Evolutionary conservation across 2,113 vertebrate genomes (phyloP), one percentile per base, ranked within the genome.

Genomic region (Hydrochoerus hydrochaeris): DNA sequence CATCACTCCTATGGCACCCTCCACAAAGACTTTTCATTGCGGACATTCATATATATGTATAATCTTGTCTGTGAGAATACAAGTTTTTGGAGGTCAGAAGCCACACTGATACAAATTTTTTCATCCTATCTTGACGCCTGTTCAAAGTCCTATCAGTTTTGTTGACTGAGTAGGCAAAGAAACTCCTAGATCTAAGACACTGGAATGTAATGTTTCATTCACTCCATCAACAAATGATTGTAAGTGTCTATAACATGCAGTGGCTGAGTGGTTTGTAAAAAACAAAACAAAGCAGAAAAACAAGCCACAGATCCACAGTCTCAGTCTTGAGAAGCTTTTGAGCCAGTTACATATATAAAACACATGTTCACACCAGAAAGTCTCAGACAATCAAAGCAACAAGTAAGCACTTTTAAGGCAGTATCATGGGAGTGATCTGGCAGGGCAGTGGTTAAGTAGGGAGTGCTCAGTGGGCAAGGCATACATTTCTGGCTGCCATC

Each of bases 141-240:
- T 1, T 0, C 92, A 69, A 97, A 95, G 82, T 17, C 20, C 38
- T 88, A n/a, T 95, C n/a, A 38, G 22, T 85, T 82, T 52, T 94
- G 13, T 77, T 84, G n/a, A 16, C 38, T 80, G 22, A 71, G 60
- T n/a, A 81, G 91, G 14, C 17, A 35, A 90, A 88, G 92, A 78
- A 93, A 90, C 73, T 58, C 62, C 84, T 90, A 92, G 30, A 94
- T 32, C 69, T 26, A 91, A 93, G 52, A 89, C 13, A 86, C 5
- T 77, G 60, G 35, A 54, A 90, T 90, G 41, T 85, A 71, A 85
- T 71, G 13, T 92, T 90, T 94, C 38, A 58, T 85, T 92, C 26
- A 75, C 52, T 92, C 49, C 58, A 69, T 88, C 71, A 58, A 71
- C 30, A 90, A 90, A 26, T 46, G 92, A 90, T 62, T 86, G 8